Evolutionary conservation across 64 coral and sea anemone genomes (phyloP).

Genomic region (Astreopora myriophthalma): DNA sequence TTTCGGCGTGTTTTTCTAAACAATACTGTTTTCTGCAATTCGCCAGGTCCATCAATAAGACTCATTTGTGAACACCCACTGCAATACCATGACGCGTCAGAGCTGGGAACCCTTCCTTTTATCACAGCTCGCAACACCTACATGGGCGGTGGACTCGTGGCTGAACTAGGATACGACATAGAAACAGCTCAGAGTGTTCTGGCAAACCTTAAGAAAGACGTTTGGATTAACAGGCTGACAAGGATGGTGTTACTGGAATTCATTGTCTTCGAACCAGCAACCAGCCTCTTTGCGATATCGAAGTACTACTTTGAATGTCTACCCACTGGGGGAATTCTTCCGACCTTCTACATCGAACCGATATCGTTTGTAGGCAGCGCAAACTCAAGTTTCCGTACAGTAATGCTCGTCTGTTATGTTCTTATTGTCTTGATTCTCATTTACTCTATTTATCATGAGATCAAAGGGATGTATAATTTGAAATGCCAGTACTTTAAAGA

Average conservation of each 20-base stretch:
- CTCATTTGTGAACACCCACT: not conserved
- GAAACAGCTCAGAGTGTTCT: slow-evolving; percentile 10
- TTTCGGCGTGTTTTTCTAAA: too few relatives aligned
- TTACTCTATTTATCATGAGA: slow-evolving; percentile 39
- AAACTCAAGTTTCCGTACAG: slow-evolving; percentile 2
- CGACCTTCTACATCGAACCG: slow-evolving; percentile 21
- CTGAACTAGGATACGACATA: slow-evolving; percentile 54
- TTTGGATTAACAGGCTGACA: slow-evolving; percentile 45
- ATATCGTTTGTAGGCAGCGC: slow-evolving; percentile 52
- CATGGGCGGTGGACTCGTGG: slow-evolving; percentile 20
- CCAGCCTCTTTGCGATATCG: slow-evolving; percentile 12
- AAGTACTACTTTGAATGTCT: slow-evolving; percentile 54
- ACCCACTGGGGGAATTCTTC: slow-evolving; percentile 45
- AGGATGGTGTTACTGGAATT: slow-evolving; percentile 36
- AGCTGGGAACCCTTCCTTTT: not conserved
- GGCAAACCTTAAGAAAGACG: not conserved
- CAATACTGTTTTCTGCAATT: not conserved
- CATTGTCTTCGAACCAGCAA: slow-evolving; percentile 21
- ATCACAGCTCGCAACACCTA: slow-evolving; percentile 32
- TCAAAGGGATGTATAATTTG: not conserved
- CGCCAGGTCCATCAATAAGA: not conserved
- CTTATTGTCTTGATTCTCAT: slow-evolving; percentile 51
- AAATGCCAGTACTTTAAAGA: slow-evolving; percentile 50
- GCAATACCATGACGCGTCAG: not conserved
- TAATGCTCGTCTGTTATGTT: slow-evolving; percentile 47